Conservation (phyloP, 2,888 invertebrate species). For the Polyommatus icarus region DNA sequence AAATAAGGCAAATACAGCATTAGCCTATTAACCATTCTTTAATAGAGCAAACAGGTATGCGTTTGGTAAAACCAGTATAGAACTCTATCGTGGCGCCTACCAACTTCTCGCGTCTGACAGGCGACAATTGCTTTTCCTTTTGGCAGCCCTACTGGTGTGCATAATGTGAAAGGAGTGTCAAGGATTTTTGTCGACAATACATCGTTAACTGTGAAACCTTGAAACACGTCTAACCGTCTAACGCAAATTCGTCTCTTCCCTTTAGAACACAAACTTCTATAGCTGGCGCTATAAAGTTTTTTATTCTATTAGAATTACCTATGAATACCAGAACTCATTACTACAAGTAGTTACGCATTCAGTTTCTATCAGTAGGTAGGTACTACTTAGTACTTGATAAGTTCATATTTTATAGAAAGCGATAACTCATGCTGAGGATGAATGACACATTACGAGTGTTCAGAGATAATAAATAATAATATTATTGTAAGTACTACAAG, state of each 20-base stretch:
- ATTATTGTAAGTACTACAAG: background rate
- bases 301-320: no score
- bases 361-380: background rate
- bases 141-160: background rate
- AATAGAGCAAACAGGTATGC: no score
- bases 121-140: background rate
- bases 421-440: background rate
- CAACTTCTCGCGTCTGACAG: background rate
- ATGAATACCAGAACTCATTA: background rate
- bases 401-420: background rate
- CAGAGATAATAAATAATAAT: background rate
- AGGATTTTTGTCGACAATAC: constrained; percentile 25
- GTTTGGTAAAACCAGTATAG: no score
- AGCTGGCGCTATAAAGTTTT: background rate
- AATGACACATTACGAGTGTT: background rate
- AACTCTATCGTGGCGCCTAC: background rate
- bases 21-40: no score
- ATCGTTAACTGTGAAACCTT: constrained; percentile 32
- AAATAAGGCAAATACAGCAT: no score
- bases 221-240: constrained; percentile 11
- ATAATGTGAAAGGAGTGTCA: constrained; percentile 30
- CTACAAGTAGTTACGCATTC: background rate
- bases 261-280: background rate
- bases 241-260: background rate
- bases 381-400: background rate